These are phyloP conservation scores for Planococcus citri DNA, from an alignment of 1,140 invertebrate genomes.

Conservation along the genomic window DNA sequence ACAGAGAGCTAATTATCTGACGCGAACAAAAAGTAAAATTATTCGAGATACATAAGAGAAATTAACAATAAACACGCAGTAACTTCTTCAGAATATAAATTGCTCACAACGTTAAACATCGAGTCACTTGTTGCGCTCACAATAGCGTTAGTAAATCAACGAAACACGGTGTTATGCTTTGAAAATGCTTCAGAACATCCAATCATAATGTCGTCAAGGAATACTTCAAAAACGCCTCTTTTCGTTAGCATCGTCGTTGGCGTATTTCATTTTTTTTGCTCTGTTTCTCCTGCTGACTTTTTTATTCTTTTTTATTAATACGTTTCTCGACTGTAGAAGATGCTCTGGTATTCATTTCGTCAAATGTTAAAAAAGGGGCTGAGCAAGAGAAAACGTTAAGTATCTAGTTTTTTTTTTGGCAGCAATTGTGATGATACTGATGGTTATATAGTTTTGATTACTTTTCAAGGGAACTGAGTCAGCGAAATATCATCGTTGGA, in stretches of 20 bases:
- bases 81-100: background rate
- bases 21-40: background rate
- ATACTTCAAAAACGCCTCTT: conserved; percentile 13
- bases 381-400: too few relatives aligned
- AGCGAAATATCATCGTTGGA: too few relatives aligned
- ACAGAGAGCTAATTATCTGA: background rate
- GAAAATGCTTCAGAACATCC: conserved; percentile 10
- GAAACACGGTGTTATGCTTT: background rate
- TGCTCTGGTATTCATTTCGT: background rate
- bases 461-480: too few relatives aligned
- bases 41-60: background rate
- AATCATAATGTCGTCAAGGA: conserved; percentile 14
- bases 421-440: too few relatives aligned
- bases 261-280: background rate
- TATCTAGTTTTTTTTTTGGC: too few relatives aligned
- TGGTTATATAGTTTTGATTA: too few relatives aligned
- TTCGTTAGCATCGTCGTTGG: background rate
- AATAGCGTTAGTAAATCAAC: background rate
- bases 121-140: conserved; percentile 1
- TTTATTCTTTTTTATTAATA: background rate
- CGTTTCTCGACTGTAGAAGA: background rate
- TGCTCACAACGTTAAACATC: background rate
- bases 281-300: background rate
- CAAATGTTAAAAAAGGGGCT: too few relatives aligned
- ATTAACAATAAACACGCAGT: conserved; percentile 4